phyloP scores from a whole-genome alignment of 2,113 vertebrate species.

The cattle (Bos taurus) region ARS-UCD2.0 NC_037336.1:12034001-12034500 shows the following conservation, averaged over 20 bases:
- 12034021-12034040: not conserved
- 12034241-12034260: not conserved
- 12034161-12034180: not conserved
- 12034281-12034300: not conserved
- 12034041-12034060: not conserved
- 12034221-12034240: not conserved
- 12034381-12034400: not conserved
- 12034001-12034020: too few species aligned
- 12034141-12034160: not conserved
- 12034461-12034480: not conserved
- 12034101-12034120: not conserved
- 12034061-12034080: not conserved
- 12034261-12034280: not conserved
- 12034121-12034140: not conserved
- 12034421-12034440: not conserved
- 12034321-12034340: not conserved
- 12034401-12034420: not conserved
- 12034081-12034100: not conserved
- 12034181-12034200: not conserved
- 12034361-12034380: not conserved
- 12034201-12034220: not conserved
- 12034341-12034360: not conserved
- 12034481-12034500: not conserved
- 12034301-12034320: not conserved
- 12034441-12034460: not conserved